Conservation (phyloP, 2,797 vertebrate species). For the Manis pentadactyla region DNA sequence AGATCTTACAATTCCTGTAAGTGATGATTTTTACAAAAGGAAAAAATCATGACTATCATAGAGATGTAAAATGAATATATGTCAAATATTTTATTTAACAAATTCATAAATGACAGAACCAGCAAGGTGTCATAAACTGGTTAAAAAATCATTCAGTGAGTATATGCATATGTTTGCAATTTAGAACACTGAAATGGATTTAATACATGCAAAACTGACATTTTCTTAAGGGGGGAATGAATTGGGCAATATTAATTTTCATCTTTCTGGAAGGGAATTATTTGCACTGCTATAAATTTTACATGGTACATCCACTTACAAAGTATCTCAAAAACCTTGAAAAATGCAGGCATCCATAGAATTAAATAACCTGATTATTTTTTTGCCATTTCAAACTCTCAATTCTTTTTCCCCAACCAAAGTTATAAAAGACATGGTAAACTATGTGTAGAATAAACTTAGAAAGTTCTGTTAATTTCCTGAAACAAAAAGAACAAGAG, state of each 20-base stretch:
- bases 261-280: neutral
- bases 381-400: neutral
- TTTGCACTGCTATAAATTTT: neutral
- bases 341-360: neutral
- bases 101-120: neutral
- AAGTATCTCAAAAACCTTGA: neutral
- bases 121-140: neutral
- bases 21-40: neutral
- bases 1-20: neutral
- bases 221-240: neutral
- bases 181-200: neutral
- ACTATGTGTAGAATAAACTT: neutral
- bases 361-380: neutral
- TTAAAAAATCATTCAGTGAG: neutral
- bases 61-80: neutral
- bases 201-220: neutral
- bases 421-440: neutral
- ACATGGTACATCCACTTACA: neutral
- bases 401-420: neutral
- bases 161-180: neutral
- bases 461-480: neutral
- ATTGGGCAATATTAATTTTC: neutral
- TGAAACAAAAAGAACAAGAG: neutral
- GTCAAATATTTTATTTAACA: neutral
- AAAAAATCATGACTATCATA: neutral